These are phyloP conservation scores for Cistogaster globosa DNA, from an alignment of 2,888 invertebrate genomes.

Conservation along the genomic window DNA sequence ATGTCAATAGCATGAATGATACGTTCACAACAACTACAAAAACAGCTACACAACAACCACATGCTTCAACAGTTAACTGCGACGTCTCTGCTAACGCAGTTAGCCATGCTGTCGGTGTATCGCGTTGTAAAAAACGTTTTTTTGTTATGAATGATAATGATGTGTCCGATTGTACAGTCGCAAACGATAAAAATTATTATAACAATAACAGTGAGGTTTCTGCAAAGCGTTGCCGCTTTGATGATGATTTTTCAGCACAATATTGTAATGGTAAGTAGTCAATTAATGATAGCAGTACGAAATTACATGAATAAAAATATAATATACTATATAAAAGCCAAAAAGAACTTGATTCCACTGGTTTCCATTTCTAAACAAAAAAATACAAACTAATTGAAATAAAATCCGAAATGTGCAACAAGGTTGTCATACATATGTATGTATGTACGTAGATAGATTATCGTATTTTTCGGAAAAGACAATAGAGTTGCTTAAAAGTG, in stretches of 20 bases:
- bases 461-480: too few species aligned
- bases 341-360: too few species aligned
- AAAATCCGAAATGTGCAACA: too few species aligned
- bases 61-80: slow-evolving; percentile 22
- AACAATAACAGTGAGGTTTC: slow-evolving; percentile 67
- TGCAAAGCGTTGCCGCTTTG: slow-evolving; percentile 80
- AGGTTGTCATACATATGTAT: too few species aligned
- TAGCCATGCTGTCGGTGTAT: slow-evolving; percentile 60
- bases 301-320: not conserved
- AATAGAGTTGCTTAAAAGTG: too few species aligned
- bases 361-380: too few species aligned
- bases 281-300: not conserved
- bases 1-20: slow-evolving; percentile 70
- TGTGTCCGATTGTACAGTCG: slow-evolving; percentile 32
- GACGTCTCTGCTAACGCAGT: slow-evolving; percentile 43
- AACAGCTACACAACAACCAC: slow-evolving; percentile 28
- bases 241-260: slow-evolving; percentile 78
- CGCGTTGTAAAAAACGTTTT: slow-evolving; percentile 79
- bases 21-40: slow-evolving; percentile 26
- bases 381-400: too few species aligned
- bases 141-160: slow-evolving; percentile 71
- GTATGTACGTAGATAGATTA: too few species aligned
- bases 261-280: slow-evolving; percentile 79
- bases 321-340: too few species aligned
- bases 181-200: slow-evolving; percentile 30